A percentile compares a stretch with the other conserved stretches of the same genome.
Conservation (phyloP, 2,113 vertebrate species). For the Tricholaema leucomelas region DNA sequence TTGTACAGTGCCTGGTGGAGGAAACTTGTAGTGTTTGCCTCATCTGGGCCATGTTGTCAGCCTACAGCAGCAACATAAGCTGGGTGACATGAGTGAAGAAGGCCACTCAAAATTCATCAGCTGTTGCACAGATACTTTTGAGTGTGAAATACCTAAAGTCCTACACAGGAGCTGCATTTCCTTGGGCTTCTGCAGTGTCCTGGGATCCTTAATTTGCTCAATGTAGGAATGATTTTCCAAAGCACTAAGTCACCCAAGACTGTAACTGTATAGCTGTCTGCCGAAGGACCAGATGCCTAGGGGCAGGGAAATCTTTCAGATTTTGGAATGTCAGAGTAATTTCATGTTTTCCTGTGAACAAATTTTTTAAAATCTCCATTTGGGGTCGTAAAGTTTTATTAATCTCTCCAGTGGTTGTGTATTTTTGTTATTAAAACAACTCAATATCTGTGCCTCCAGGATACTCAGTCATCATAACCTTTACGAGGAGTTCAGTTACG, state of each 20-base stretch:
- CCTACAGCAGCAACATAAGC: not conserved
- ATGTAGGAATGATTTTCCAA: not conserved
- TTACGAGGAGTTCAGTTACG: not conserved
- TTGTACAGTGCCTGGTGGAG: too few species aligned
- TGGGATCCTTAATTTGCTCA: not conserved
- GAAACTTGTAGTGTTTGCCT: not conserved
- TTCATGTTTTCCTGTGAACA: not conserved
- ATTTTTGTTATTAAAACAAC: not conserved
- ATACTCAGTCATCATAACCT: not conserved
- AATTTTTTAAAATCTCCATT: not conserved
- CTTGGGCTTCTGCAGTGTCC: not conserved
- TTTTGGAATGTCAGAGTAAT: not conserved
- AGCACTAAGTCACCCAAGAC: not conserved
- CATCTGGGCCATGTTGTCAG: not conserved
- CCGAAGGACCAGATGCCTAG: not conserved
- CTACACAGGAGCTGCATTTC: fast-evolving
- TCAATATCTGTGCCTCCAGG: not conserved
- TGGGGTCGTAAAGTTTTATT: not conserved
- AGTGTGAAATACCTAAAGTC: not conserved
- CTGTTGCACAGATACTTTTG: not conserved
- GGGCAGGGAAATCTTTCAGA: not conserved
- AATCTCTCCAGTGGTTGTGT: not conserved
- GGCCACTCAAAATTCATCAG: not conserved
- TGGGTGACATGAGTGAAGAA: fast-evolving
- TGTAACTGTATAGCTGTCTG: not conserved